Base-by-base conservation (phyloP, 2,797 vertebrate species). In the Oreonectes daqikongensis region DNA sequence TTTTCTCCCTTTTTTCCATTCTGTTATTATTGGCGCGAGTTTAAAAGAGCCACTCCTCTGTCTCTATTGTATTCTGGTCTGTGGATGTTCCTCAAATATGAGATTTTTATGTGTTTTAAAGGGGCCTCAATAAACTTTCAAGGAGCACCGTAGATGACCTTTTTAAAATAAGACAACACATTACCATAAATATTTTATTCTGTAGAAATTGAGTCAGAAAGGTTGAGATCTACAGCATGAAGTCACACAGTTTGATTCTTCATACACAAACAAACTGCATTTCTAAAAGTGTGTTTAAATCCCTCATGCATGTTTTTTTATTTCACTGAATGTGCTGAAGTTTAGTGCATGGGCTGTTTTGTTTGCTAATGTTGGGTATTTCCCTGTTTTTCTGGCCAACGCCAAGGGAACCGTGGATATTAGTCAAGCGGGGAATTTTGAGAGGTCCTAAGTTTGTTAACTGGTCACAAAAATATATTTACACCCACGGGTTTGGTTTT, bases 381-480 rank as follows among this genome's bases (percentile, higher is more conserved):
- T 72, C 38, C 61, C 35, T 32, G 48, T 68, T 72, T 78, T 76
- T 35, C 64, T 40, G 64, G 52, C 60, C 55, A 60, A 24, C 38
- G 22, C 24, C 50, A 75, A 48, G 12, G 11, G 38, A 75, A 69
- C 59, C 32, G 63, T 53, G 32, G 69, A 67, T 69, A 82, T 72
- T 76, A 78, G 75, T 76, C 75, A 82, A 79, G 55, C 50, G 32
- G 78, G 78, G 72, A 80, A 60, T 79, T 85, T 75, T 80, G 68
- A 60, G 80, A 74, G 72, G 75, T 72, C 76, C 72, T 78, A 46
- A 77, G 78, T 81, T 81, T 81, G 84, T 83, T 85, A 83, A 82
- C 80, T 80, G 75, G 46, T 79, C 80, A 80, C 78, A 80, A 80
- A 83, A 85, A 82, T 80, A 80, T 83, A 81, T 83, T 85, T 80